Base-by-base conservation (phyloP, 2,113 vertebrate genomes). In the Scomber scombrus region DNA sequence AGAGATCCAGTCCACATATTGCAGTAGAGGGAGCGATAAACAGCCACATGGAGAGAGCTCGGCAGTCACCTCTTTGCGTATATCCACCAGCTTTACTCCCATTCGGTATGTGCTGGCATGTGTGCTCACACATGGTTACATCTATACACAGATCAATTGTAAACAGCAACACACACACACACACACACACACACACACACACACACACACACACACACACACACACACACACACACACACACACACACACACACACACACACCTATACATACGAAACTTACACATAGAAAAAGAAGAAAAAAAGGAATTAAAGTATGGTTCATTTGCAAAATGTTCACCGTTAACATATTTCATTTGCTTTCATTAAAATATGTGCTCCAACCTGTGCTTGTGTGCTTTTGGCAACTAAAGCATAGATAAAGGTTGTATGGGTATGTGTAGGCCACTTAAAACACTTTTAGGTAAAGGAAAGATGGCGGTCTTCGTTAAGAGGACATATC, bases 11-110 rank as follows among this genome's bases (percentile, higher is more conserved):
- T 70, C 43, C 23, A 40, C 40, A 67, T 61, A 34, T 63, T 51
- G 19, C 15, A 50, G 70, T 46, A 43, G 0, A 15, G 29, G 4
- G 8, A 46, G 51, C 10, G 49, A 52, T 43, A 18, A 56, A 45
- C 14, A 43, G 46, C 23, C 86, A 80, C n/a, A 51, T 55, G 23
- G 34, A 58, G 23, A 11, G 46, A 40, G 14, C 14, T 9, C 8
- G 2, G 21, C 9, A 15, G 31, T 79, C 61, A 45, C 26, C 13
- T 51, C 51, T 56, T 15, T 19, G 12, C 31, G 70, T n/a, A 74
- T n/a, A 55, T 58, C 3, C 5, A 49, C 10, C 49, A 57, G 58
- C 75, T 72, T 21, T 8, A 52, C 16, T 66, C 19, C 29, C 43
- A 58, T 23, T 5, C 31, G 45, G 4, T 18, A 7, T 29, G 40